Base-by-base conservation (phyloP, 2,797 vertebrate genomes). In the Muscicapa striata region DNA sequence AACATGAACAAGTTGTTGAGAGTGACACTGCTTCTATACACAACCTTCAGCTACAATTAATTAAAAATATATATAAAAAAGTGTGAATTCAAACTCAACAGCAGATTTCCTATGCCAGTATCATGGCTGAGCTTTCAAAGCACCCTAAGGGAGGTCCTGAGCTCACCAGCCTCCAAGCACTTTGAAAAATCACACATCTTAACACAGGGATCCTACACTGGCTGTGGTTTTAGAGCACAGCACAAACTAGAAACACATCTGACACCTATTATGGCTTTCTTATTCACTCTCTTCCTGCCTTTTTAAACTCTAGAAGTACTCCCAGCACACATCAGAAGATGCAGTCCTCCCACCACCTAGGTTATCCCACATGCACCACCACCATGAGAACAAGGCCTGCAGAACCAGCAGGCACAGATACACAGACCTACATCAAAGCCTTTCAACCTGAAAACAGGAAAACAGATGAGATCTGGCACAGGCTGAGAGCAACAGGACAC, bases 391-490 rank as follows among this genome's bases (percentile, higher is more conserved):
- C 64, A 36, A 75, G 68, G 61, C 30, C 88, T 80, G 27, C 75
- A 68, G 43, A 63, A 52, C 5, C 84, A 89, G 77, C 6, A 76
- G 26, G 77, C 64, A 82, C n/a, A 92, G 49, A 64, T 3, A 81
- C 59, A 57, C 51, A 62, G 62, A 76, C 62, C 62, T 64, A 85
- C 78, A 66, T 66, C 89, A 81, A 90, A 91, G 51, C 66, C 29
- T 55, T 76, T 78, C 85, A 49, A 23, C 62, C 30, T 2, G 20
- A 91, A 75, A 94, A 78, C 93, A 95, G 92, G 87, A 91, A 94
- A 94, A 81, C 46, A 80, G 66, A 32, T 54, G 41, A 59, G 34
- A 34, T 67, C 41, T 34, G 40, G 48, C 80, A 72, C 69, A 61
- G 63, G 27, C 62, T 67, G 54, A 58, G 85, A 91, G 72, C 1